Base-by-base conservation (phyloP, 30 jellyfish, hydroid and myxozoan species). In the Chrysaora quinquecirrha region DNA sequence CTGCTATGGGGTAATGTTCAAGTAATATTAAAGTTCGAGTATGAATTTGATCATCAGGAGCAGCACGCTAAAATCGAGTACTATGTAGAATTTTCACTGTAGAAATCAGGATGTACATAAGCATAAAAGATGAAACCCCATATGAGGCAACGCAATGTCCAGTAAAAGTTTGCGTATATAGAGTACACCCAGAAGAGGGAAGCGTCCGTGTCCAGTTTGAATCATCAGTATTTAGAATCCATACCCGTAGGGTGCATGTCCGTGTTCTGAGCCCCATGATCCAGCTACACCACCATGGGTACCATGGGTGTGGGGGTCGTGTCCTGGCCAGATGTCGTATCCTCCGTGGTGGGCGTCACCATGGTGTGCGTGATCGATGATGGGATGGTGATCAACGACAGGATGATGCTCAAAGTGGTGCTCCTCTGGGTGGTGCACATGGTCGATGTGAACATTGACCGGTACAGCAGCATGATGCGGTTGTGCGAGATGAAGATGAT, bases 401-500 rank as follows among this genome's bases (percentile, higher is more conserved):
- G 67, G 84, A 21, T 72, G 43, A 46, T 30, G 84, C 52, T 35
- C 83, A 18, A 65, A 16, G 29, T 80, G 90, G 25, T 52, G 68
- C 68, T 52, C 68, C 48, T 80, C 90, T 0, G 90, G 90, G 16
- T 80, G 90, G 66, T 80, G 90, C 48, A 80, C 90, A 48, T 80
- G 90, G 47, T 80, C 83, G 16, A 80, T 80, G 75, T 80, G 90
- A 33, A 80, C 90, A 80, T 80, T 80, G 76, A 80, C 90, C 0
- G 90, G 90, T 73, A 80, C 71, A 2, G 90, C 71, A 46, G 27
- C 34, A 7, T 68, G 90, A 22, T 66, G 90, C 18, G 71, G 90
- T 18, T 58, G 64, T 43, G 71, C 76, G 24, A 80, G 64, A 22
- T 80, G 90, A 31, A 80, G 90, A 0, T 80, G 90, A 0, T 50